These are phyloP conservation scores for Eristalis arbustorum DNA, from an alignment of 2,888 invertebrate genomes.

Conservation along the genomic window DNA sequence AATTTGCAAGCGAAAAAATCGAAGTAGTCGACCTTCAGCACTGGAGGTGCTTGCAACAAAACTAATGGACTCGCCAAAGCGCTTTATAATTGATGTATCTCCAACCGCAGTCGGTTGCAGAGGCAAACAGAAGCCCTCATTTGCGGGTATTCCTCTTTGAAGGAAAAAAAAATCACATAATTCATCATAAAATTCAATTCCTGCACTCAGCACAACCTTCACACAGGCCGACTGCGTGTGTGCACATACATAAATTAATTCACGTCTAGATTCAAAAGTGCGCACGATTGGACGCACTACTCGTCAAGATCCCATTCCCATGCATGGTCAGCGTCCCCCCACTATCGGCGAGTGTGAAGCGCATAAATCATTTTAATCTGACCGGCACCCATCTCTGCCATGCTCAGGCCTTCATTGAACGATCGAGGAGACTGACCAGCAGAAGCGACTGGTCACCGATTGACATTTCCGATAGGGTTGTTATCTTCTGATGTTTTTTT, in stretches of 20 bases:
- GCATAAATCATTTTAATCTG: constrained; percentile 42
- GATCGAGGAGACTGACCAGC: constrained; percentile 5
- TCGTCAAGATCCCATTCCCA: constrained; percentile 25
- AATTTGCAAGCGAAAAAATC: background rate
- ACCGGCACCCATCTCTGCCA: constrained; percentile 29
- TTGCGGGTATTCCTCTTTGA: background rate
- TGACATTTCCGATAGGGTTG: constrained; percentile 34
- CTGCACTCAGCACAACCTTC: constrained; percentile 38
- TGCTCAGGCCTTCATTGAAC: constrained; percentile 37
- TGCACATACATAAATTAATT: constrained; percentile 16
- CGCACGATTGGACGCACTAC: constrained; percentile 12
- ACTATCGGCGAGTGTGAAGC: constrained; percentile 6
- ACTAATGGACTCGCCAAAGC: background rate
- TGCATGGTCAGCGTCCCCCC: background rate
- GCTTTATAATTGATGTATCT: background rate
- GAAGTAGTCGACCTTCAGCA: background rate
- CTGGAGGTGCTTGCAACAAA: background rate
- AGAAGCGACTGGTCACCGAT: constrained; percentile 16
- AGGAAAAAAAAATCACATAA: background rate
- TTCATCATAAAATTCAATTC: constrained; percentile 6
- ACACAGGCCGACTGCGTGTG: constrained; percentile 2
- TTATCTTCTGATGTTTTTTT: constrained; percentile 8
- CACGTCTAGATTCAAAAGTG: constrained; percentile 15
- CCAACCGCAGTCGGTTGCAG: background rate
- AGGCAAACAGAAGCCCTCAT: background rate